Percentiles rank a stretch among this genome's conserved stretches.
Evolutionary conservation across 2,113 vertebrate genomes (phyloP).

Genomic region (Calyptomena viridis): DNA sequence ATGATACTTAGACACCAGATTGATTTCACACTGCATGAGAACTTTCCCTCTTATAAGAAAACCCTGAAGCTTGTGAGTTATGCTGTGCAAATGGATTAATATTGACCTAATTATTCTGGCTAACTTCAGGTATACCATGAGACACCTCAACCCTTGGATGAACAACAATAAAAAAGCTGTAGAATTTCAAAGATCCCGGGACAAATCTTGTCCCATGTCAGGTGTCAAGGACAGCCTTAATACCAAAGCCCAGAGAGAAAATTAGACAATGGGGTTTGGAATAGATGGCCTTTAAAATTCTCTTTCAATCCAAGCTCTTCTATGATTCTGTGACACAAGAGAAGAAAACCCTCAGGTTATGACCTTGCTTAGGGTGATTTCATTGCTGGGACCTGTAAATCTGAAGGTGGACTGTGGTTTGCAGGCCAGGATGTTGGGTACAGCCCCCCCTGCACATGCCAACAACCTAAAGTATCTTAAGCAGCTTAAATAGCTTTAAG

Average conservation of each 20-base stretch:
- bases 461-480: slow-evolving; percentile 41
- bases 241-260: neutral
- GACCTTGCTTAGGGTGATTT: neutral
- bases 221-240: neutral
- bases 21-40: neutral
- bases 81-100: neutral
- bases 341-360: neutral
- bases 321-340: neutral
- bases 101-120: neutral
- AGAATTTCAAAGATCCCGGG: neutral
- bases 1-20: neutral
- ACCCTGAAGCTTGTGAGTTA: neutral
- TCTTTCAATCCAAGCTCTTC: neutral
- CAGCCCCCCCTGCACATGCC: neutral
- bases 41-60: neutral
- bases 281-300: neutral
- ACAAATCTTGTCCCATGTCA: neutral
- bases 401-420: neutral
- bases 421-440: neutral
- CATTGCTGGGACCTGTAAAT: neutral
- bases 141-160: neutral
- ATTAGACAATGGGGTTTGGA: neutral
- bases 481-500: slow-evolving; percentile 58
- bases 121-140: neutral
- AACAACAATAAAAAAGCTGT: neutral